Percentiles rank a stretch among this genome's conserved stretches.
phyloP scores from a whole-genome alignment of 2,113 vertebrate genomes.

The Cettia cetti region DNA sequence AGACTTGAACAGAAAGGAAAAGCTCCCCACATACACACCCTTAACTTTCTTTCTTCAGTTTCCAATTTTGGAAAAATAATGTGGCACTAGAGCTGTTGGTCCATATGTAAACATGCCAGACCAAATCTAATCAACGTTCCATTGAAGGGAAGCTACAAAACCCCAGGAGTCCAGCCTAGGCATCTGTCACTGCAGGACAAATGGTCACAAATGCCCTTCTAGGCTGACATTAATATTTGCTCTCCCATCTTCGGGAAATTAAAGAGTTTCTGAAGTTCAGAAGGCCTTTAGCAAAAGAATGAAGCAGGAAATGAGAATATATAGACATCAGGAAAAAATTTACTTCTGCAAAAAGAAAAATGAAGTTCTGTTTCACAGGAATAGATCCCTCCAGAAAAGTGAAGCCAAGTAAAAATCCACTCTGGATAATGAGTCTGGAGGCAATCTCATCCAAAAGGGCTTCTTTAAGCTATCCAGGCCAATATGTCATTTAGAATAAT shows the following conservation, averaged over 20 bases:
- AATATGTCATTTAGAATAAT: constrained; percentile 6
- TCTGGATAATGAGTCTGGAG: constrained; percentile 13
- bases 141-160: background rate
- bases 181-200: background rate
- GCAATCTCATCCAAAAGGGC: background rate
- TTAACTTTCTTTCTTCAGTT: background rate
- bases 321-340: background rate
- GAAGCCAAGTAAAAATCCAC: constrained; percentile 5
- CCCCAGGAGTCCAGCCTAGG: background rate
- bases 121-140: background rate
- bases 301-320: constrained; percentile 12
- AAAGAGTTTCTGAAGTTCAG: background rate
- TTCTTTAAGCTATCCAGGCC: background rate
- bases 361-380: background rate
- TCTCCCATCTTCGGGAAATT: background rate
- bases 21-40: background rate
- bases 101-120: background rate
- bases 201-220: background rate
- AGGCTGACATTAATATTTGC: background rate
- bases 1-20: background rate
- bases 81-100: background rate
- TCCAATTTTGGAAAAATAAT: background rate
- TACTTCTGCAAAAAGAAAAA: constrained; percentile 17
- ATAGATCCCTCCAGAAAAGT: background rate
- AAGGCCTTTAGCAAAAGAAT: constrained; percentile 2